Percentiles rank a stretch among this genome's conserved stretches.
These are phyloP conservation scores for Eclectus roratus DNA, from an alignment of 2,113 vertebrate genomes.

Conservation along the genomic window DNA sequence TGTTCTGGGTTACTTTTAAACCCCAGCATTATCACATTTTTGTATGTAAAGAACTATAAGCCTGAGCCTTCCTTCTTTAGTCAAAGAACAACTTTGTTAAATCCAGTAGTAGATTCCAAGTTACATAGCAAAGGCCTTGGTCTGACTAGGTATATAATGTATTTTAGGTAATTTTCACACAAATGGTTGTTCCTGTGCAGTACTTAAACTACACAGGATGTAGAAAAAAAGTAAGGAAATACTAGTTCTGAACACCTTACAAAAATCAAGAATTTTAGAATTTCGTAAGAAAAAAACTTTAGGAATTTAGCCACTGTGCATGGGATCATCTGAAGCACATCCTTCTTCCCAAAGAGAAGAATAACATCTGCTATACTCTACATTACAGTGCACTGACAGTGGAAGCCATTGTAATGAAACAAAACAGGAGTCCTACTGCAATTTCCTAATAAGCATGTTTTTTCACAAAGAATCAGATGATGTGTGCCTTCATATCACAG, in stretches of 20 bases:
- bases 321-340: accelerated
- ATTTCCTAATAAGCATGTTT: background rate
- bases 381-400: background rate
- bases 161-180: background rate
- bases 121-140: background rate
- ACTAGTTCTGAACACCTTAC: background rate
- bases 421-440: background rate
- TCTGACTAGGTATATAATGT: background rate
- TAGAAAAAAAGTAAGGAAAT: background rate
- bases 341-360: background rate
- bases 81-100: background rate
- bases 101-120: background rate
- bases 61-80: background rate
- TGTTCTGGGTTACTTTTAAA: background rate
- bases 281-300: background rate
- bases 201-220: background rate
- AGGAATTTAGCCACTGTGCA: background rate
- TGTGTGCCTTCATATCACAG: background rate
- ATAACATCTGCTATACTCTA: background rate
- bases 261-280: background rate
- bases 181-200: background rate
- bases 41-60: background rate
- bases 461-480: background rate
- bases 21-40: background rate
- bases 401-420: background rate